Evolutionary conservation across 2,888 invertebrate genomes (phyloP), one percentile per base, ranked within the genome.

Genomic region (Torymus auratus): DNA sequence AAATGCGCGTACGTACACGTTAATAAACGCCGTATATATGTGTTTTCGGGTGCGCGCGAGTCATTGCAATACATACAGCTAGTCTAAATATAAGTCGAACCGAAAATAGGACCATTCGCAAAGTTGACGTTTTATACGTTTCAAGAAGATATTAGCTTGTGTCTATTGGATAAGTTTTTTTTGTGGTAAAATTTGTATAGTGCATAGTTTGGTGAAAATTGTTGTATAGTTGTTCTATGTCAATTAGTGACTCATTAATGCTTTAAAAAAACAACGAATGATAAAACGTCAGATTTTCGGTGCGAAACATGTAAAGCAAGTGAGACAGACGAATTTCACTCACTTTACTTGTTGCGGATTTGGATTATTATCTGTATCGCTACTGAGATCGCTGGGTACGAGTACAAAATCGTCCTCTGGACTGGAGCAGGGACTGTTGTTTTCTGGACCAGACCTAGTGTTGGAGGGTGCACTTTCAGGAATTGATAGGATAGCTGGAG

Each of bases 321-420:
- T 28, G 28, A 28, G 28, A 28, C 3, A 28, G 28, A 7, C 28
- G 28, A 20, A 17, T 65, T 20, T 56, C 17, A 83, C 85, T 85
- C 82, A 91, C 87, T 89, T 91, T 17, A 89, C 85, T 84, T 87
- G 87, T 58, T 85, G 88, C 10, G 86, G 84, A 77, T 87, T 87
- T 1, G 88, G 85, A 85, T 90, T 91, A 83, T 92, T 92, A 82
- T 91, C 90, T 65, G 87, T 88, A 83, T 91, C 91, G 76, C 88
- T 89, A 83, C 89, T 89, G 60, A 90, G 86, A 84, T 91, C 90
- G 80, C 89, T 90, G 61, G 91, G 90, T 61, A 90, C 91, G 86
- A 88, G 87, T 61, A 89, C 89, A 82, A 89, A 90, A 83, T 90
- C 91, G 89, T 92, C 89, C 85, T 92, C 88, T 86, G 93, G 91